These are phyloP conservation scores for Phanerotoma sp. DNA, from an alignment of 2,888 invertebrate species.

Conservation along the genomic window DNA sequence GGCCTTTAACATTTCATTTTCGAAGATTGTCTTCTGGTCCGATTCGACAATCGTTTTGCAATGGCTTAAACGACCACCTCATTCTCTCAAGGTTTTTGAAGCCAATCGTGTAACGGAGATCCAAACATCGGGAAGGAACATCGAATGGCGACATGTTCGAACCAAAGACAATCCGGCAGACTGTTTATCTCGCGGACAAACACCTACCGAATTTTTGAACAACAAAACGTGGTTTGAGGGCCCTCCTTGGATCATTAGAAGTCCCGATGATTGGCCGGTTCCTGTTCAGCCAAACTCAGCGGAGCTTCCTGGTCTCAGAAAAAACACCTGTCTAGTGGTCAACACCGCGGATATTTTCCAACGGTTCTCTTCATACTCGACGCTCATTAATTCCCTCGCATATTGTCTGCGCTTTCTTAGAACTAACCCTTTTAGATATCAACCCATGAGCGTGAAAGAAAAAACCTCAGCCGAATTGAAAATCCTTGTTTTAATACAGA, in stretches of 20 bases:
- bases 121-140: slow-evolving; percentile 19
- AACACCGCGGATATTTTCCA: slow-evolving; percentile 14
- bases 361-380: slow-evolving; percentile 15
- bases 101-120: slow-evolving; percentile 36
- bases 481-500: slow-evolving; percentile 11
- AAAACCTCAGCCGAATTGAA: not conserved
- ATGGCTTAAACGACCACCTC: slow-evolving; percentile 31
- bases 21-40: slow-evolving; percentile 30
- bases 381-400: slow-evolving; percentile 18
- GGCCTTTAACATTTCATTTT: slow-evolving; percentile 4
- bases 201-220: slow-evolving; percentile 8
- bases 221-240: slow-evolving; percentile 16
- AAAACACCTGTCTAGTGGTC: not conserved
- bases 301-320: slow-evolving; percentile 14
- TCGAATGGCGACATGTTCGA: slow-evolving; percentile 28
- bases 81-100: slow-evolving; percentile 33
- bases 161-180: slow-evolving; percentile 20
- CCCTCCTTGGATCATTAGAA: slow-evolving; percentile 13
- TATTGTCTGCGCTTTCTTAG: slow-evolving; percentile 14
- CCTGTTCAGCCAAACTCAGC: not conserved
- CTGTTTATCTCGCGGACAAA: slow-evolving; percentile 18
- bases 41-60: slow-evolving; percentile 37
- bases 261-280: slow-evolving; percentile 15
- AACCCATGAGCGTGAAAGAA: slow-evolving; percentile 5
- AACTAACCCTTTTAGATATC: not conserved